phyloP scores from a whole-genome alignment of 2,113 vertebrate species.

The Cyanistes caeruleus region DNA sequence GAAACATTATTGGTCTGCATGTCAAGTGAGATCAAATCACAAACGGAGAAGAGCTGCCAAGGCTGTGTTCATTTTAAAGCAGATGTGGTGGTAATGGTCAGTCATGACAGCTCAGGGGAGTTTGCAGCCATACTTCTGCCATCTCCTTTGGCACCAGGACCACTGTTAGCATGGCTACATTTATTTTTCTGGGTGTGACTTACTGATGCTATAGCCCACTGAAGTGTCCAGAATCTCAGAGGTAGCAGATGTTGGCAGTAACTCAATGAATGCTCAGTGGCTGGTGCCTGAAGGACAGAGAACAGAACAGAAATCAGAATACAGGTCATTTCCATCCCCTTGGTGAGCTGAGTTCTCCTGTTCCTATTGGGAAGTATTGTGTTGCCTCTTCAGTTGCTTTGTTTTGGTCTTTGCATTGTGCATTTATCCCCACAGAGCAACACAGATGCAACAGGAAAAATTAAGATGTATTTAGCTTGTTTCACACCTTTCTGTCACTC shows the following conservation, averaged over 20 bases:
- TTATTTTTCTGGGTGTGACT: not conserved
- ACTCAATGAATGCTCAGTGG: not conserved
- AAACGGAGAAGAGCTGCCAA: not conserved
- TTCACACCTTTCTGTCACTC: not conserved
- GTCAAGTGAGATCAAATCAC: not conserved
- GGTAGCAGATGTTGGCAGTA: not conserved
- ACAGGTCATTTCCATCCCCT: not conserved
- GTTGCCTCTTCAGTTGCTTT: not conserved
- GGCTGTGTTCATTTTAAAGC: not conserved
- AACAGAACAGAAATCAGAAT: accelerated
- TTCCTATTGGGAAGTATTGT: not conserved
- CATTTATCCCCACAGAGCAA: not conserved
- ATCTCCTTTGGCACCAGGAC: not conserved
- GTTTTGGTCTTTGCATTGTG: not conserved
- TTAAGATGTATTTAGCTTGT: not conserved
- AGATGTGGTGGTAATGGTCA: not conserved
- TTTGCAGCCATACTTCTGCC: not conserved
- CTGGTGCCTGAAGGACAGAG: not conserved
- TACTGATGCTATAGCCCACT: not conserved
- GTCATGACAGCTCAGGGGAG: not conserved
- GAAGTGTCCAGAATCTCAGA: not conserved
- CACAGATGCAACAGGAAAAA: not conserved
- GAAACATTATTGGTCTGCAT: not conserved
- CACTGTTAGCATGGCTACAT: not conserved
- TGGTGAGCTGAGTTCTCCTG: not conserved